Evolutionary conservation across 2,888 invertebrate species (phyloP).

Genomic region (Cantharis lateralis): DNA sequence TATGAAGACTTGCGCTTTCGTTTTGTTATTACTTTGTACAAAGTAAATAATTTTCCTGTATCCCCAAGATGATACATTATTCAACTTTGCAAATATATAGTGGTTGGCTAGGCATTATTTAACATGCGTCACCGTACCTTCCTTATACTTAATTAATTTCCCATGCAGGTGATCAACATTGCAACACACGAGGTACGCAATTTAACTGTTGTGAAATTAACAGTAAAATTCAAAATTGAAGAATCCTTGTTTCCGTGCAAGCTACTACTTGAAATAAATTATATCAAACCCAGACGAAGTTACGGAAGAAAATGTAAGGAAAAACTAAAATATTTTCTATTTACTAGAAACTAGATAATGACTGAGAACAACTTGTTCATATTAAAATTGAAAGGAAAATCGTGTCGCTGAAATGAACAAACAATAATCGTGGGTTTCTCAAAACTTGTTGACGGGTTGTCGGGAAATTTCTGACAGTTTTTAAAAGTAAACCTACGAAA

Average conservation of each 20-base stretch:
- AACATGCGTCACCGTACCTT: conserved; percentile 22
- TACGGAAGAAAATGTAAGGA: neutral
- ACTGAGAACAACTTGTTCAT: conserved; percentile 9
- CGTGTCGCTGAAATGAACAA: conserved; percentile 10
- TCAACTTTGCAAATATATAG: conserved; percentile 30
- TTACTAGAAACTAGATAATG: neutral
- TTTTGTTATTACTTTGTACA: conserved; percentile 14
- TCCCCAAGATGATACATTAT: conserved; percentile 26
- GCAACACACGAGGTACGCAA: conserved; percentile 17
- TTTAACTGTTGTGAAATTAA: neutral
- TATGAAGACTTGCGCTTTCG: conserved; percentile 6
- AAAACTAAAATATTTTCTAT: neutral
- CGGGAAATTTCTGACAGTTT: neutral
- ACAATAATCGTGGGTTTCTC: conserved; percentile 9
- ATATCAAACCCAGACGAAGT: neutral
- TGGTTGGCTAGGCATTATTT: conserved; percentile 28
- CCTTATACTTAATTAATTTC: conserved; percentile 28
- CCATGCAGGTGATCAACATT: conserved; percentile 27
- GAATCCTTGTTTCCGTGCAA: neutral
- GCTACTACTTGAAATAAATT: neutral
- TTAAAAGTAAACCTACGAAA: neutral
- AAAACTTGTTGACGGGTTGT: conserved; percentile 1
- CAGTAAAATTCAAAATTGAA: neutral
- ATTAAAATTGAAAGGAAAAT: conserved; percentile 27
- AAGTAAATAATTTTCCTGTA: conserved; percentile 23